A percentile compares a stretch with the other conserved stretches of the same genome.
Evolutionary conservation across 2,888 invertebrate genomes (phyloP).

Genomic region (Lottia gigantea): DNA sequence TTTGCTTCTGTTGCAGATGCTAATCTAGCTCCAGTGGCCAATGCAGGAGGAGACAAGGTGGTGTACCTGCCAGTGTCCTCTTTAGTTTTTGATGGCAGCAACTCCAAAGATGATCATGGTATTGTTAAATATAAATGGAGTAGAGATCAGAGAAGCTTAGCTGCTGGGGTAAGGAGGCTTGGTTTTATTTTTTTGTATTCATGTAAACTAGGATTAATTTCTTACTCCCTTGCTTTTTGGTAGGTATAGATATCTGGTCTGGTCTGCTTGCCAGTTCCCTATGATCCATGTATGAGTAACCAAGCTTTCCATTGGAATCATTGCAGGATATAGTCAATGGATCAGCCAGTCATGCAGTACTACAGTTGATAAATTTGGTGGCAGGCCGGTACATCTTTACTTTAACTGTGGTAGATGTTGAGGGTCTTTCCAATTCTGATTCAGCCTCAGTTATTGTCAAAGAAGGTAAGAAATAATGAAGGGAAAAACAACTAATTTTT

Average conservation of each 20-base stretch:
- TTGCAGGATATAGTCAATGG: conserved; percentile 77
- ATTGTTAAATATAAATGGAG: conserved; percentile 88
- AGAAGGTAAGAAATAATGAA: conserved; percentile 72
- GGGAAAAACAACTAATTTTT: too few relatives aligned
- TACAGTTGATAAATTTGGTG: conserved; percentile 86
- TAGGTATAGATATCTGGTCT: too few relatives aligned
- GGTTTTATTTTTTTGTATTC: too few relatives aligned
- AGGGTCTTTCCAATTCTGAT: conserved; percentile 85
- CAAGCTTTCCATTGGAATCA: too few relatives aligned
- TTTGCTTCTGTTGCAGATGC: conserved; percentile 74
- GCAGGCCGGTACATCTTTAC: conserved; percentile 89
- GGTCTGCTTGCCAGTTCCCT: too few relatives aligned
- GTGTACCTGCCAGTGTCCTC: conserved; percentile 81
- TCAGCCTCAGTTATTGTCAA: conserved; percentile 87
- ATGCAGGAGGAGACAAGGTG: conserved; percentile 87
- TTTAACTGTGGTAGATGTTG: conserved; percentile 89
- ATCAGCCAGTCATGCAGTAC: conserved; percentile 81
- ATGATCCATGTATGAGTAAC: too few relatives aligned
- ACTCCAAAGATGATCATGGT: conserved; percentile 87
- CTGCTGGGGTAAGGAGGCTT: conserved; percentile 75
- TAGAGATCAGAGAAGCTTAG: conserved; percentile 78
- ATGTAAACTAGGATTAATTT: too few relatives aligned
- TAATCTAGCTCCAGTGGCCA: conserved; percentile 88
- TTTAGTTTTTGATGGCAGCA: conserved; percentile 84
- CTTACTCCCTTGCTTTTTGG: too few relatives aligned